A percentile compares a stretch with the other conserved stretches of the same genome.
phyloP scores from a whole-genome alignment of 2,113 vertebrate species.

The Cheilinus undulatus region DNA sequence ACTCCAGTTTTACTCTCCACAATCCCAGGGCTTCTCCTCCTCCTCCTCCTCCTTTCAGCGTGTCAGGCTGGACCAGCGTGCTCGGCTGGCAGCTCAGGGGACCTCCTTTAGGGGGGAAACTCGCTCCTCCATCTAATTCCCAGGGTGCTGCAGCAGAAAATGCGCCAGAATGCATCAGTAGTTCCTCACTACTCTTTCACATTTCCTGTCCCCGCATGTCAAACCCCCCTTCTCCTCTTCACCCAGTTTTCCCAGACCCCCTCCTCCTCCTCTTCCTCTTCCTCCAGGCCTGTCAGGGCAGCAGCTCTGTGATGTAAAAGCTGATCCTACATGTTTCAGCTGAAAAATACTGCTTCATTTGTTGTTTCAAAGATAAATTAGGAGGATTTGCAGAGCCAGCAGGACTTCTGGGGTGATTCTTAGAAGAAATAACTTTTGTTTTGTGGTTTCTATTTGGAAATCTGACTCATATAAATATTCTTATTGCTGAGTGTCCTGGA shows the following conservation, averaged over 20 bases:
- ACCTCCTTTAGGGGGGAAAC: slow-evolving; percentile 54
- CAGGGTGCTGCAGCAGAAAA: slow-evolving; percentile 77
- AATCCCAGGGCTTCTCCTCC: slow-evolving; percentile 10
- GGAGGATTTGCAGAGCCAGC: slow-evolving; percentile 48
- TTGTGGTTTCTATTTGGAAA: slow-evolving; percentile 20
- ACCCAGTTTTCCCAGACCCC: background rate
- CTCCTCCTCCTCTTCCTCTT: slow-evolving; percentile 18
- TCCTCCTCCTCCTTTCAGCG: background rate
- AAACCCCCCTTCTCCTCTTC: background rate
- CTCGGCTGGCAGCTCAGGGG: slow-evolving; percentile 53
- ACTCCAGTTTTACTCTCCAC: slow-evolving; percentile 37
- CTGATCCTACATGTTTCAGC: slow-evolving; percentile 51
- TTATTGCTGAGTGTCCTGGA: too few relatives aligned
- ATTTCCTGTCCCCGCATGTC: slow-evolving; percentile 16
- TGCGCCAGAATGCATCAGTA: slow-evolving; percentile 75
- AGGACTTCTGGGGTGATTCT: slow-evolving; percentile 20
- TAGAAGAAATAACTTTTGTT: too few relatives aligned
- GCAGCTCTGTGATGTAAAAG: slow-evolving; percentile 41
- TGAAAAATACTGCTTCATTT: slow-evolving; percentile 46
- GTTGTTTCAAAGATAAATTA: slow-evolving; percentile 34
- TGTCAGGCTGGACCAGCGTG: slow-evolving; percentile 35
- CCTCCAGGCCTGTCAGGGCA: slow-evolving; percentile 42
- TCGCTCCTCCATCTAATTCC: slow-evolving; percentile 63
- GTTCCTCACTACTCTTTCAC: slow-evolving; percentile 34
- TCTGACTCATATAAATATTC: too few relatives aligned